phyloP scores from a whole-genome alignment of 2,113 vertebrate genomes.

The Melanostigma gelatinosum region DNA sequence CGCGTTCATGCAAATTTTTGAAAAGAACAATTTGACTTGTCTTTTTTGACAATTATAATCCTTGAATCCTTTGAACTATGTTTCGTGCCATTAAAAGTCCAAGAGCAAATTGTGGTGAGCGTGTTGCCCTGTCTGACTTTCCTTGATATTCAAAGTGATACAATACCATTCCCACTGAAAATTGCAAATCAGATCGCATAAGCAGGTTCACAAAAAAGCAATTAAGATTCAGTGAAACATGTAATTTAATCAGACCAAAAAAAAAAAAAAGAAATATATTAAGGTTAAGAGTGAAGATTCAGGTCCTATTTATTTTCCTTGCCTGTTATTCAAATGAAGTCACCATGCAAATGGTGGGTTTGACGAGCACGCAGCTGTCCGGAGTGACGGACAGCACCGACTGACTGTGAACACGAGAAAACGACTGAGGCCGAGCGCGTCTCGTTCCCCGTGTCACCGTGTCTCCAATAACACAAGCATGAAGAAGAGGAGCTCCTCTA shows the following conservation, averaged over 20 bases:
- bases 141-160: slow-evolving; percentile 79
- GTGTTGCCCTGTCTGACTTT: slow-evolving; percentile 68
- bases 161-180: slow-evolving; percentile 82
- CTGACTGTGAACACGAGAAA: slow-evolving; percentile 51
- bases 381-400: slow-evolving; percentile 45
- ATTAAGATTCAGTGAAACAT: slow-evolving; percentile 91
- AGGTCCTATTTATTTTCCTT: slow-evolving; percentile 47
- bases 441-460: slow-evolving; percentile 37
- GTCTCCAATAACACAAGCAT: slow-evolving; percentile 43
- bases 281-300: slow-evolving; percentile 81
- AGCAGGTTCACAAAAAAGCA: slow-evolving; percentile 86
- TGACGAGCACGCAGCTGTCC: slow-evolving; percentile 63
- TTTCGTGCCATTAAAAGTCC: slow-evolving; percentile 46
- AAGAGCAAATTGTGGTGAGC: slow-evolving; percentile 50
- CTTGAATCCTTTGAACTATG: slow-evolving; percentile 45
- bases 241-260: slow-evolving; percentile 89
- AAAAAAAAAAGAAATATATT: slow-evolving; percentile 82
- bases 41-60: slow-evolving; percentile 53
- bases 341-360: slow-evolving; percentile 56
- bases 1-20: slow-evolving; percentile 9
- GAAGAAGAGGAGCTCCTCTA: slow-evolving; percentile 24
- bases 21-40: slow-evolving; percentile 46
- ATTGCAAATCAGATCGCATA: slow-evolving; percentile 86
- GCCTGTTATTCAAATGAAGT: slow-evolving; percentile 76
- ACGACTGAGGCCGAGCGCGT: slow-evolving; percentile 31